phyloP scores from a whole-genome alignment of 2,797 vertebrate species.

The Ptychadena robeensis region DNA sequence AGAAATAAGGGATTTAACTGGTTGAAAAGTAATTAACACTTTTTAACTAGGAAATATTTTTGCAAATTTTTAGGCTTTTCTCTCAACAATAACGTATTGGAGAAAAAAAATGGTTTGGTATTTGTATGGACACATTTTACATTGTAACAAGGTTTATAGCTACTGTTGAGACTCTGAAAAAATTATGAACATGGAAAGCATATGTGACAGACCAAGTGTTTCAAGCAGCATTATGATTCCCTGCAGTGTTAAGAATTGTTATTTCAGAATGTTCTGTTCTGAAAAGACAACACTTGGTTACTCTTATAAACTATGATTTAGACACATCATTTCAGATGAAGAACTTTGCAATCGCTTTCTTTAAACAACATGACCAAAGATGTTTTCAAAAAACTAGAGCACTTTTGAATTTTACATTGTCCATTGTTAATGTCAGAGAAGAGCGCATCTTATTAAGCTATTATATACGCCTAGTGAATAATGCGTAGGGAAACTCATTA shows the following conservation, averaged over 20 bases:
- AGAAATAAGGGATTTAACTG: too few relatives aligned
- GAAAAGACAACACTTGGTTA: conserved; percentile 24
- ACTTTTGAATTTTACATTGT: background rate
- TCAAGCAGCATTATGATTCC: conserved; percentile 28
- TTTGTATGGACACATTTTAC: background rate
- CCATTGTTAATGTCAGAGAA: background rate
- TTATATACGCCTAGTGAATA: background rate
- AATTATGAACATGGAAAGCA: conserved; percentile 32
- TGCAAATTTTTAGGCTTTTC: background rate
- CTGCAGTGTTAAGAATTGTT: conserved; percentile 35
- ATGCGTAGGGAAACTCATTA: background rate
- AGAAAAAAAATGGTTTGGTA: background rate
- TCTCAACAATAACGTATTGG: too few relatives aligned
- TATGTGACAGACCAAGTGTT: conserved; percentile 40
- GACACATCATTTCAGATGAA: conserved; percentile 2
- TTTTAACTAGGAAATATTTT: background rate
- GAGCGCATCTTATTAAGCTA: background rate
- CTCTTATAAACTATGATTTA: conserved; percentile 24
- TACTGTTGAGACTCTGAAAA: conserved; percentile 20
- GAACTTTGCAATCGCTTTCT: background rate
- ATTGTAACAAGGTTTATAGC: background rate
- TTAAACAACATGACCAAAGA: background rate
- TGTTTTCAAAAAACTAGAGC: background rate
- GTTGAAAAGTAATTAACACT: too few relatives aligned
- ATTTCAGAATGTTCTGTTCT: conserved; percentile 42